Conservation (phyloP, 2,797 vertebrate species). For the Peromyscus nudipes region DNA sequence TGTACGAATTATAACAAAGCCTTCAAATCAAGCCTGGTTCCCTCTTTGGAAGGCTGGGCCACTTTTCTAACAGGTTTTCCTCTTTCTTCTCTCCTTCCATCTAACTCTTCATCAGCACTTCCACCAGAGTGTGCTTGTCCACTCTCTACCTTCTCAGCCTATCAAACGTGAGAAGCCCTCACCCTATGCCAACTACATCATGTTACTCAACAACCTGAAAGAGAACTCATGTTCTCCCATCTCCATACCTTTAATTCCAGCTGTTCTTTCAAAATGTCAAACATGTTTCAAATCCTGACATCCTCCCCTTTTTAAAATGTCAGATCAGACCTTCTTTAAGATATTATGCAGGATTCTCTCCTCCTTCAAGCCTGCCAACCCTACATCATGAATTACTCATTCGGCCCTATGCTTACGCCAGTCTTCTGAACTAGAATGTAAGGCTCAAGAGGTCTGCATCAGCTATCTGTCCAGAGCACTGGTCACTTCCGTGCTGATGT, state of each 20-base stretch:
- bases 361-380: background rate
- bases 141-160: background rate
- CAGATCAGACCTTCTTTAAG: conserved; percentile 12
- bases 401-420: background rate
- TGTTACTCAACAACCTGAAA: background rate
- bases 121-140: background rate
- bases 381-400: background rate
- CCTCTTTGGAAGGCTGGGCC: background rate
- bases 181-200: background rate
- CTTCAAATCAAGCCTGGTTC: background rate
- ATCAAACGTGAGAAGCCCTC: background rate
- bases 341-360: background rate
- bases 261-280: background rate
- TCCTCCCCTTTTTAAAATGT: background rate
- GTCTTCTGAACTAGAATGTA: conserved; percentile 11
- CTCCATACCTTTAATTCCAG: background rate
- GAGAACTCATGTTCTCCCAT: background rate
- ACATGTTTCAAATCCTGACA: background rate
- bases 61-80: background rate
- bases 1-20: background rate
- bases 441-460: background rate
- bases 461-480: background rate
- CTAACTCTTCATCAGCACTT: background rate
- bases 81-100: background rate
- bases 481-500: background rate